Evolutionary conservation across 2,113 vertebrate genomes (phyloP).

Genomic region (Thamnophis sirtalis): DNA sequence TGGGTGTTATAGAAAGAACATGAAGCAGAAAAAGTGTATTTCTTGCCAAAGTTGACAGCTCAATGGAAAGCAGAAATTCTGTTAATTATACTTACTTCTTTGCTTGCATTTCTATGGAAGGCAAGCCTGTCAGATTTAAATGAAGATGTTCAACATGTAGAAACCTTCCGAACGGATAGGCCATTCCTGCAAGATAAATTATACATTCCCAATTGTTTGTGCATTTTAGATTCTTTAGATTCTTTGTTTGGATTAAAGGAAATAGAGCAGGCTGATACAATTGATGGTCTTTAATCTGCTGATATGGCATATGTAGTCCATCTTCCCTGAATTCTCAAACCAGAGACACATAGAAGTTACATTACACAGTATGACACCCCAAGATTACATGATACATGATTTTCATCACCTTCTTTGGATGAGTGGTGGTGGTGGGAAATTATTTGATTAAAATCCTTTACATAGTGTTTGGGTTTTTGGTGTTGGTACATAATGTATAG

Average conservation of each 20-base stretch:
- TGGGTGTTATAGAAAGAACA: neutral
- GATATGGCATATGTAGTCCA: neutral
- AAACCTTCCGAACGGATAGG: neutral
- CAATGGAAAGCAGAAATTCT: neutral
- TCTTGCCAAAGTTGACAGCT: neutral
- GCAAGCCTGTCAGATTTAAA: neutral
- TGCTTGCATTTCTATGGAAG: neutral
- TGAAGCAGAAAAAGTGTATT: neutral
- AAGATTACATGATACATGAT: neutral
- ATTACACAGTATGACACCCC: neutral
- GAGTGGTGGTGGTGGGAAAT: neutral
- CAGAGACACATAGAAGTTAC: neutral
- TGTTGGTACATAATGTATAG: too few relatives aligned
- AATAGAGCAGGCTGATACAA: neutral
- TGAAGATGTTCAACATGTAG: neutral
- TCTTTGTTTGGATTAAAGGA: neutral
- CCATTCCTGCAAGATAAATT: neutral
- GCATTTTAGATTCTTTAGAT: neutral
- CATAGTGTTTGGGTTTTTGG: neutral
- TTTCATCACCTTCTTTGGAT: neutral
- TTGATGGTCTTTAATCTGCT: neutral
- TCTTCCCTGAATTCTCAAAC: neutral
- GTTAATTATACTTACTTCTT: neutral
- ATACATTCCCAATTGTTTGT: neutral
- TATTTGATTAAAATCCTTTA: neutral